Base-by-base conservation (phyloP, 2,888 invertebrate species). In the Hololepta plana region DNA sequence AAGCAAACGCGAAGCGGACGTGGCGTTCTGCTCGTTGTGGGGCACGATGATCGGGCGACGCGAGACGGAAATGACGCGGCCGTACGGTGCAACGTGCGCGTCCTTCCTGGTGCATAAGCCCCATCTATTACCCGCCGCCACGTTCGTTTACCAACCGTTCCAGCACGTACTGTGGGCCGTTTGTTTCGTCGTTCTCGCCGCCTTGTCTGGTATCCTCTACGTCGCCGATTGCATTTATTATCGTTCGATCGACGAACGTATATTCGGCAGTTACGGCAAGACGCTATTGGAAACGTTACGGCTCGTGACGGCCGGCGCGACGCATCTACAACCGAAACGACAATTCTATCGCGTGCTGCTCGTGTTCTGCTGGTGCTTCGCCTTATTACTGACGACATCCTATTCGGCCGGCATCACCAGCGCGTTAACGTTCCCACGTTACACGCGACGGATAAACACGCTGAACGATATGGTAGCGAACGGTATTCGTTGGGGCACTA, bases 61-160 rank as follows among this genome's bases (percentile, higher is more conserved):
- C n/a, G 23, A 27, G 5, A 7, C 32, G 1, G 43, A 42, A 28
- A 29, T 33, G 12, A 37, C 38, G 2, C 34, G 38, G 15, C 37
- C 41, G 3, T 37, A 37, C 14, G 27, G 33, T 1, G 40, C 39
- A 33, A 27, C 32, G 9, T 45, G 43, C 31, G 26, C 35, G 4
- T 44, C 43, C 1, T 46, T 45, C 33, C 31, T 45, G 12, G 44
- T 42, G 3, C 45, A 40, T 8, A 45, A 43, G 35, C 43, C 47
- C 3, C 27, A 27, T 12, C 29, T 38, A n/a, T 24, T 43, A n/a
- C 41, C 43, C 4, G 28, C 35, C 9, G 23, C 23, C 11, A 37
- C 39, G 3, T 40, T 43, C 23, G 30, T 45, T 1, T 42, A 43
- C 27, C 41, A 44, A 28, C 32, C 42, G 4, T 36, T n/a, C n/a